These are phyloP conservation scores for Chiloscyllium punctatum DNA, from an alignment of 2,797 vertebrate genomes.

Conservation along the genomic window DNA sequence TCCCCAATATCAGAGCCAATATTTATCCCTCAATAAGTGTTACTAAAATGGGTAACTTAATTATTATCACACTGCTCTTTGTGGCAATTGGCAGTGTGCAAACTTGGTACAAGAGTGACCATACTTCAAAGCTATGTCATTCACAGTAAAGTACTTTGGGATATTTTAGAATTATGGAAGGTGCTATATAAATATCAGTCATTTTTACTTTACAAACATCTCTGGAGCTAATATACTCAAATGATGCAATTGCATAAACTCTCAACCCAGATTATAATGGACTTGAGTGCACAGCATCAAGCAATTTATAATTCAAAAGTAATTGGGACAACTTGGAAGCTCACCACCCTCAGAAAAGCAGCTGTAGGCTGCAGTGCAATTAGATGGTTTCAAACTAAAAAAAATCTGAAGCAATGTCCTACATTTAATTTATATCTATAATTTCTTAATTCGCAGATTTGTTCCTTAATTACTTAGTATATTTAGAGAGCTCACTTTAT, in stretches of 20 bases:
- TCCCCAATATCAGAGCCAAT: background rate
- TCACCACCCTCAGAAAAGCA: background rate
- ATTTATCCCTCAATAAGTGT: background rate
- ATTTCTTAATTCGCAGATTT: background rate
- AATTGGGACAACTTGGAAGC: slow-evolving; percentile 25
- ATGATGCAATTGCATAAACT: background rate
- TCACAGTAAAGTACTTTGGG: background rate
- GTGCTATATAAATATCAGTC: background rate
- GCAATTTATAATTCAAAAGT: slow-evolving; percentile 1
- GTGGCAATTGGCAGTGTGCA: background rate
- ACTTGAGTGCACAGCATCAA: background rate
- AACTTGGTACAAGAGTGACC: background rate
- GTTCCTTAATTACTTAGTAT: background rate
- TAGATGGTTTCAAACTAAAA: background rate
- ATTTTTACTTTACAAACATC: background rate
- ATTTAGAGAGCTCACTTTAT: background rate
- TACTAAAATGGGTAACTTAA: background rate
- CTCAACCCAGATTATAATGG: slow-evolving; percentile 20
- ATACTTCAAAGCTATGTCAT: background rate
- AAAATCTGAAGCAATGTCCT: background rate
- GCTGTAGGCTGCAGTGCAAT: background rate
- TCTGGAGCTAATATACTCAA: background rate
- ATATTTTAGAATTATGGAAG: background rate
- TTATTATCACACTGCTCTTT: background rate
- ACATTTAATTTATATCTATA: background rate